Percentiles rank a stretch among this genome's conserved stretches.
These are phyloP conservation scores for Bembecia ichneumoniformis DNA, from an alignment of 2,888 invertebrate genomes.

Conservation along the genomic window DNA sequence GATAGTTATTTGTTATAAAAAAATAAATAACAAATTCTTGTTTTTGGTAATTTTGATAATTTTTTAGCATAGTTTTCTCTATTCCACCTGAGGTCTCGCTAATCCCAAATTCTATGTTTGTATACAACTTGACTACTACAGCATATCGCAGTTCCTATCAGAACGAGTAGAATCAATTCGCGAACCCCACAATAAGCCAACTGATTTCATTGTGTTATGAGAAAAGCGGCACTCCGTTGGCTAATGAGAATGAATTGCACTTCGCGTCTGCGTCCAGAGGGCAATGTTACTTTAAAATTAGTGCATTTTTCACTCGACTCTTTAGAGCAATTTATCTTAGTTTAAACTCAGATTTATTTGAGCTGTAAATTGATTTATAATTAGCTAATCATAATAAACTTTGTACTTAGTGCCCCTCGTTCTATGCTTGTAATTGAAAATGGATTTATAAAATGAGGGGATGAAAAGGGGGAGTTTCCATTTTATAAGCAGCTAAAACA, in stretches of 20 bases:
- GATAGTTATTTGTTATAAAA: no score
- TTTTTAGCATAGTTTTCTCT: no score
- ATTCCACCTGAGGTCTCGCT: no score
- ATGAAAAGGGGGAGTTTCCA: not conserved
- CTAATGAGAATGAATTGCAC: conserved; percentile 67
- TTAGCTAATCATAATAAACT: not conserved
- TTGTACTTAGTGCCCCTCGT: not conserved
- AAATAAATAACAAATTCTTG: no score
- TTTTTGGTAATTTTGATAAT: no score
- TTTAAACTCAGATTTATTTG: conserved; percentile 45
- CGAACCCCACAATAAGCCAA: conserved; percentile 7
- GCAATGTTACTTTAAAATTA: conserved; percentile 49
- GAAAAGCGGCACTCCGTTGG: conserved; percentile 31
- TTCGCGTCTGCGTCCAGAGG: conserved; percentile 25
- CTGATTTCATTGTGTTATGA: conserved; percentile 47
- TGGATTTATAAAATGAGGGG: not conserved
- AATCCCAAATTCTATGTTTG: no score
- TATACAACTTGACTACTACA: no score
- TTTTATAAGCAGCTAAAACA: no score
- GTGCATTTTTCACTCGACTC: conserved; percentile 55
- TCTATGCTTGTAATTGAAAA: not conserved
- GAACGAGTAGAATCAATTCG: not conserved
- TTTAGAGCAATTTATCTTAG: conserved; percentile 49
- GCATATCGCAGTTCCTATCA: no score
- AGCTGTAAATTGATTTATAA: conserved; percentile 32